These are phyloP conservation scores for Pardalotus punctatus DNA, from an alignment of 2,113 vertebrate species.

Conservation along the genomic window DNA sequence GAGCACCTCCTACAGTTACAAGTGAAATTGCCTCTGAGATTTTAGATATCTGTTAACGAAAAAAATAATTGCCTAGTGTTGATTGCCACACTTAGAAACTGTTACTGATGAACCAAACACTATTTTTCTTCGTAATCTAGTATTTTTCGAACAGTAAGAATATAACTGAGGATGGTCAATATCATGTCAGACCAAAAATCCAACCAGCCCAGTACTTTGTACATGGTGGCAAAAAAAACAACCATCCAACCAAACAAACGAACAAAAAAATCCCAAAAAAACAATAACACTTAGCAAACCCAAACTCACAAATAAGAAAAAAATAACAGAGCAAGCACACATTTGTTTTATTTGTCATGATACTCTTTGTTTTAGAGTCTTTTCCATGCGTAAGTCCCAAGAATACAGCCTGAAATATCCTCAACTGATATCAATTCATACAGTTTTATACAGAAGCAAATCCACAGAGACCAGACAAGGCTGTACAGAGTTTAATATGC, in stretches of 20 bases:
- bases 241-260: neutral
- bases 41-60: neutral
- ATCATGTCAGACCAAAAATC: neutral
- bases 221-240: neutral
- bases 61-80: neutral
- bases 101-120: neutral
- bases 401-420: neutral
- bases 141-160: neutral
- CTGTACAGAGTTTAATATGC: neutral
- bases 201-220: neutral
- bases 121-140: neutral
- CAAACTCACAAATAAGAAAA: neutral
- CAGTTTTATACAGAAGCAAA: neutral
- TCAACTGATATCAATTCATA: neutral
- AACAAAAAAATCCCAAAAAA: fast-evolving
- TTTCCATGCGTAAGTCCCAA: neutral
- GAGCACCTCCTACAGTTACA: neutral
- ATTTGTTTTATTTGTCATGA: neutral
- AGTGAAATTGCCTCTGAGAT: neutral
- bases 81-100: neutral
- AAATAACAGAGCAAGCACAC: neutral
- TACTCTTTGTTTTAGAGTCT: neutral
- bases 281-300: fast-evolving
- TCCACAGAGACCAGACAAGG: neutral
- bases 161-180: neutral